phyloP scores from a whole-genome alignment of 1,140 invertebrate species.

The Arctopsyche grandis region DNA sequence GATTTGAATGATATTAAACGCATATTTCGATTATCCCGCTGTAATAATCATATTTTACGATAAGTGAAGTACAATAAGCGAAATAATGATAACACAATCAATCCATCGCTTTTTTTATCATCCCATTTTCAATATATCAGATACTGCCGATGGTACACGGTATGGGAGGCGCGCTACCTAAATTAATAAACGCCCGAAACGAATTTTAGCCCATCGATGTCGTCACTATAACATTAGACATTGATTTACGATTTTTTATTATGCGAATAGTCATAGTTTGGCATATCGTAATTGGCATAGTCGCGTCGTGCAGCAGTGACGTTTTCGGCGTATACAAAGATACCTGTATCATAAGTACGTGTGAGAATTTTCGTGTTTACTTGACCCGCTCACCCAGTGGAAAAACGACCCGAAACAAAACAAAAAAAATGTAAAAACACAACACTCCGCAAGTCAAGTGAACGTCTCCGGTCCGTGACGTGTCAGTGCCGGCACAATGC shows the following conservation, averaged over 20 bases:
- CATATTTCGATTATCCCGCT: too few species aligned
- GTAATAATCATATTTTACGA: too few species aligned
- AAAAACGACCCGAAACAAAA: conserved; percentile 6
- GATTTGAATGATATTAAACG: too few species aligned
- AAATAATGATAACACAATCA: too few species aligned
- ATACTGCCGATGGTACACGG: neutral
- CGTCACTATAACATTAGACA: neutral
- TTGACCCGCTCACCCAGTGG: conserved; percentile 26
- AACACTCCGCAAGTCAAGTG: neutral
- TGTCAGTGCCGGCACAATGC: conserved; percentile 28
- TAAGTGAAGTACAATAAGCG: too few species aligned
- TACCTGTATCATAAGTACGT: too few species aligned
- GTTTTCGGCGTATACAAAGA: too few species aligned
- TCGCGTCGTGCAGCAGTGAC: neutral
- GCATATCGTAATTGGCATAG: too few species aligned
- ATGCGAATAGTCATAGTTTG: too few species aligned
- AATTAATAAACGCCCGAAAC: conserved; percentile 12
- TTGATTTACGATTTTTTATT: too few species aligned
- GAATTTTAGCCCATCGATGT: neutral
- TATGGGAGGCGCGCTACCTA: neutral
- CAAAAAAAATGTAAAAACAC: neutral
- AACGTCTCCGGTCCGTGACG: neutral
- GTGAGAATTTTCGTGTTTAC: conserved; percentile 22
- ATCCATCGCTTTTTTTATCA: neutral
- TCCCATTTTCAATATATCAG: conserved; percentile 14